These are phyloP conservation scores for Neopelma chrysocephalum DNA, from an alignment of 2,797 vertebrate species.

Conservation along the genomic window DNA sequence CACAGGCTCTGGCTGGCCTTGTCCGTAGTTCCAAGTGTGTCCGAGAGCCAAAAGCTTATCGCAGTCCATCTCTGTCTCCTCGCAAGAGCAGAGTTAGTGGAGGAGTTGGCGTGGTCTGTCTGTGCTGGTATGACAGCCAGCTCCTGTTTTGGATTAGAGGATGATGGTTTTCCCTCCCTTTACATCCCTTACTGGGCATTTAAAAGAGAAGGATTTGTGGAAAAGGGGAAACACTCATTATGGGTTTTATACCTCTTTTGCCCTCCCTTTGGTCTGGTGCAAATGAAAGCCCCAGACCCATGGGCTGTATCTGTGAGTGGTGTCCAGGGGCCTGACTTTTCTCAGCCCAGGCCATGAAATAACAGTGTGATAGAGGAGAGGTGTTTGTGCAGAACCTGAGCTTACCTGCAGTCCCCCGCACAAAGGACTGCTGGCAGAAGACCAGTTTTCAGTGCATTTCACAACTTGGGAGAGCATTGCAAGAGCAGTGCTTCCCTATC, in stretches of 20 bases:
- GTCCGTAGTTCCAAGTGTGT: neutral
- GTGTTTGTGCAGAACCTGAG: neutral
- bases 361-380: neutral
- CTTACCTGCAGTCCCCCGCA: neutral
- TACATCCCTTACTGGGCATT: neutral
- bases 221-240: neutral
- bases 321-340: neutral
- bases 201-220: neutral
- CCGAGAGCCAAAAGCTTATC: neutral
- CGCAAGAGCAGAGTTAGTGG: neutral
- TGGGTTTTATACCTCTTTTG: neutral
- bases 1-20: neutral
- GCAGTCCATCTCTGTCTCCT: neutral
- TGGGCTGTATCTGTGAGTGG: neutral
- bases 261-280: neutral
- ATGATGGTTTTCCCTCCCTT: neutral
- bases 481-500: neutral
- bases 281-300: neutral
- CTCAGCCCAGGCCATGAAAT: neutral
- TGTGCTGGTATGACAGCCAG: slow-evolving; percentile 22
- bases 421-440: neutral
- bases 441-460: neutral
- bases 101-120: neutral
- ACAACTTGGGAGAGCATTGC: neutral
- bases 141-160: slow-evolving; percentile 41